Percentiles rank a stretch among this genome's conserved stretches.
Conservation (phyloP, 1,140 invertebrate species). For the Stegodyphus dumicola region DNA sequence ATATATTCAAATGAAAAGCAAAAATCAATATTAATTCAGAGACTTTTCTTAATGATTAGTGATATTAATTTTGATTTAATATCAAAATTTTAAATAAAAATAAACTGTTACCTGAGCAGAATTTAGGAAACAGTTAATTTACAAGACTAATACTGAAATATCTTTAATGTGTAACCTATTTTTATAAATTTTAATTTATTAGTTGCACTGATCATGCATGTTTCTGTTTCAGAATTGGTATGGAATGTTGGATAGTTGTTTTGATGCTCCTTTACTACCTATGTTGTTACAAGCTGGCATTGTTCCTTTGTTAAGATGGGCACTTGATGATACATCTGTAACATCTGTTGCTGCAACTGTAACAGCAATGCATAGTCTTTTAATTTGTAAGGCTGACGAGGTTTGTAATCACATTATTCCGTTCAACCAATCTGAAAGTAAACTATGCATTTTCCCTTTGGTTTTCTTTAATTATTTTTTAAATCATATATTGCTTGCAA, state of each 20-base stretch:
- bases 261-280: conserved; percentile 71
- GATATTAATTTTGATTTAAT: too few relatives aligned
- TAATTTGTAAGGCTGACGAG: conserved; percentile 83
- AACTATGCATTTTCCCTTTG: too few relatives aligned
- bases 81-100: too few relatives aligned
- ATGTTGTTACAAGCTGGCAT: conserved; percentile 74
- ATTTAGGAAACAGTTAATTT: too few relatives aligned
- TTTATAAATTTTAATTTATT: not conserved
- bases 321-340: conserved; percentile 84
- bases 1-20: too few relatives aligned
- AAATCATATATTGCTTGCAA: too few relatives aligned
- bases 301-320: conserved; percentile 84
- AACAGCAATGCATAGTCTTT: conserved; percentile 77
- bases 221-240: conserved; percentile 65
- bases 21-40: too few relatives aligned
- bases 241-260: conserved; percentile 75
- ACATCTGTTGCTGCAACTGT: conserved; percentile 79
- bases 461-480: too few relatives aligned
- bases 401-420: conserved; percentile 64
- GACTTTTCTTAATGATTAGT: too few relatives aligned
- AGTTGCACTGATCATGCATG: conserved; percentile 12
- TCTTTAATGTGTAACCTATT: not conserved
- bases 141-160: not conserved
- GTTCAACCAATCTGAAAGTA: too few relatives aligned
- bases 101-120: too few relatives aligned